phyloP scores from a whole-genome alignment of 2,888 invertebrate genomes.

The Cerastoderma edule region DNA sequence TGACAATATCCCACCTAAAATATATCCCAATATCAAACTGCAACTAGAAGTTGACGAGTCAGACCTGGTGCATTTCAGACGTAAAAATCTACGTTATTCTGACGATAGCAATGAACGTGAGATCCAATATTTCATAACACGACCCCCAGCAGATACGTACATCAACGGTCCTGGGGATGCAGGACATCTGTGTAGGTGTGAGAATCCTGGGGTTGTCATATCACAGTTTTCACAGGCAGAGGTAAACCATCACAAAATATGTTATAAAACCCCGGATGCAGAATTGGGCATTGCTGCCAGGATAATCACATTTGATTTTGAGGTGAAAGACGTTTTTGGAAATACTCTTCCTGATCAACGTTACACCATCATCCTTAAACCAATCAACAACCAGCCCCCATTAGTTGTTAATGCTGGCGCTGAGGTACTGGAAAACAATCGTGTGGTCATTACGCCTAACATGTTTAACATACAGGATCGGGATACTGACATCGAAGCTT shows the following conservation, averaged over 20 bases:
- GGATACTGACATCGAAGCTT: slow-evolving; percentile 76
- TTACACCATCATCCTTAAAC: slow-evolving; percentile 80
- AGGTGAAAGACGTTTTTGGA: slow-evolving; percentile 80
- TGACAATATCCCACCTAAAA: slow-evolving; percentile 81
- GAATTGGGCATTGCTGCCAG: slow-evolving; percentile 82
- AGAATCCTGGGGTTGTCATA: slow-evolving; percentile 71
- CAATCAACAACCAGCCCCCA: slow-evolving; percentile 83
- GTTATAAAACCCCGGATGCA: slow-evolving; percentile 80
- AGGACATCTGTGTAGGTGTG: slow-evolving; percentile 79
- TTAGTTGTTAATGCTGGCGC: slow-evolving; percentile 77
- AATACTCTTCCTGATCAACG: slow-evolving; percentile 79
- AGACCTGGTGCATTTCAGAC: slow-evolving; percentile 76
- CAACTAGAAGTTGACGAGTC: slow-evolving; percentile 80
- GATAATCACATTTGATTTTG: slow-evolving; percentile 80
- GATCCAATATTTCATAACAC: slow-evolving; percentile 73
- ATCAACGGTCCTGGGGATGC: slow-evolving; percentile 73
- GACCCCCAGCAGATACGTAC: slow-evolving; percentile 79
- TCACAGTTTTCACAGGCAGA: slow-evolving; percentile 81
- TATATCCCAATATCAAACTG: slow-evolving; percentile 76
- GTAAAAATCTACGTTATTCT: slow-evolving; percentile 75
- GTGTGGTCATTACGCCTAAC: slow-evolving; percentile 73
- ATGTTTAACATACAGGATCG: slow-evolving; percentile 79
- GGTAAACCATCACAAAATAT: slow-evolving; percentile 82
- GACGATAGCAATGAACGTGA: slow-evolving; percentile 80
- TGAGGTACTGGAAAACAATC: slow-evolving; percentile 77